Percentiles rank a stretch among this genome's conserved stretches.
Evolutionary conservation across 2,797 vertebrate species (phyloP).

Genomic region (Labroides dimidiatus): DNA sequence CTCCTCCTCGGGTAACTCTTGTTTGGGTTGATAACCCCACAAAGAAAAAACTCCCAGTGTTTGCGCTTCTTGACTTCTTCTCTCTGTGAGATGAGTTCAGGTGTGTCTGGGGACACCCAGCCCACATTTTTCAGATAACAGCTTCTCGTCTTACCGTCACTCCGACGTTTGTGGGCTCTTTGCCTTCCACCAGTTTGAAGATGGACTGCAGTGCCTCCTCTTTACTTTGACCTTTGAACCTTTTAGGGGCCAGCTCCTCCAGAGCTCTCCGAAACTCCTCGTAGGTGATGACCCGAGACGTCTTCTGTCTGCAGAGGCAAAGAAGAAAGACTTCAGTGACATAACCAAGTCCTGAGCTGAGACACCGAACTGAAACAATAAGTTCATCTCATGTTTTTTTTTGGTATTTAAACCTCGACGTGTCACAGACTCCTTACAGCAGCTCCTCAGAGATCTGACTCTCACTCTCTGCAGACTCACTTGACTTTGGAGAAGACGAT

Average conservation of each 20-base stretch:
- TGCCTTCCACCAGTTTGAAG: slow-evolving; percentile 89
- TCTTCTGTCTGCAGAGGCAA: slow-evolving; percentile 85
- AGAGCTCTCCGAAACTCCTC: slow-evolving; percentile 94
- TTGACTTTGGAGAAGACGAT: slow-evolving; percentile 99
- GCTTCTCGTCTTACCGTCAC: slow-evolving; percentile 88
- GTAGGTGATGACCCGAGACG: slow-evolving; percentile 91
- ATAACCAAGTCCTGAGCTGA: no score
- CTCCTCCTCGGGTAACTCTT: no score
- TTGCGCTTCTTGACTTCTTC: neutral
- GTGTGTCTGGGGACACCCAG: neutral
- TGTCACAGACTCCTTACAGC: no score
- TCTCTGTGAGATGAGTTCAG: neutral
- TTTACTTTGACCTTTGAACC: slow-evolving; percentile 92
- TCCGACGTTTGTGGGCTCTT: slow-evolving; percentile 89
- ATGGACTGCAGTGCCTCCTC: slow-evolving; percentile 90
- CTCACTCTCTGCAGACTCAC: slow-evolving; percentile 79
- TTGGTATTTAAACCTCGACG: no score
- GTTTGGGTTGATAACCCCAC: no score
- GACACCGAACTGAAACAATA: no score
- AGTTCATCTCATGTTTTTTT: no score
- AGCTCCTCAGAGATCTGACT: neutral
- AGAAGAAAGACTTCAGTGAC: neutral
- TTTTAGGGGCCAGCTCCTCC: slow-evolving; percentile 90
- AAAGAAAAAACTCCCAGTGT: neutral
- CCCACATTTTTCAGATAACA: neutral